Evolutionary conservation across 2,797 vertebrate species (phyloP), one percentile per base, ranked within the genome.

Genomic region (Denticeps clupeoides): DNA sequence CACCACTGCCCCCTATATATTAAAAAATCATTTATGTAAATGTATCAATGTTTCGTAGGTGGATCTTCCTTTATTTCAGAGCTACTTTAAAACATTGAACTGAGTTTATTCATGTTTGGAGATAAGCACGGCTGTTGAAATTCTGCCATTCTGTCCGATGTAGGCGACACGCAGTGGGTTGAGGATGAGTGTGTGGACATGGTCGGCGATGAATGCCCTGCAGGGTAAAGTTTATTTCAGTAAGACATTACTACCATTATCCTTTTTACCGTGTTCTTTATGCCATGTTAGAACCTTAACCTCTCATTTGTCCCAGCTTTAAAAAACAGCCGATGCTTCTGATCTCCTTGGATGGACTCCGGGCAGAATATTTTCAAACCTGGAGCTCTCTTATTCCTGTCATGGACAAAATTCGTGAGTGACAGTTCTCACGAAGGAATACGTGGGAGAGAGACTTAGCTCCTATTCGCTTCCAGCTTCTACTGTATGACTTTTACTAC

Each of bases 341-440:
- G 1, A 43, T 86, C 11, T 85, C 81, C 5, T 13, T 85, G 65
- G 83, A 86, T 3, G 84, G 83, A 3, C 65, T 85, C n/a, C 62
- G 80, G 22, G 78, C 84, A 0, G 81, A 84, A 21, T 84, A 85
- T 51, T 58, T 81, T 48, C 68, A 59, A 37, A 74, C 69, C 0
- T 85, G 82, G 81, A 41, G 26, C 1, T 1, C 44, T 0, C 28
- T 79, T 1, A 18, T 81, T 7, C 82, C 82, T 0, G 79, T 82
- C 1, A 60, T 85, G 47, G 45, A 72, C 28, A 86, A 83, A 59
- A 75, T 86, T 26, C 61, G 81, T 84, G 1, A 70, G 73, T 48
- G 13, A 5, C 25, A 13, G 18, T 7, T 13, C 12, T 4, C 25
- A 18, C 12, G 8, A 16, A 22, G 5, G 18, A 19, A 19, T 19